Conservation (phyloP, 2,113 vertebrate genomes). For the Parus major region DNA sequence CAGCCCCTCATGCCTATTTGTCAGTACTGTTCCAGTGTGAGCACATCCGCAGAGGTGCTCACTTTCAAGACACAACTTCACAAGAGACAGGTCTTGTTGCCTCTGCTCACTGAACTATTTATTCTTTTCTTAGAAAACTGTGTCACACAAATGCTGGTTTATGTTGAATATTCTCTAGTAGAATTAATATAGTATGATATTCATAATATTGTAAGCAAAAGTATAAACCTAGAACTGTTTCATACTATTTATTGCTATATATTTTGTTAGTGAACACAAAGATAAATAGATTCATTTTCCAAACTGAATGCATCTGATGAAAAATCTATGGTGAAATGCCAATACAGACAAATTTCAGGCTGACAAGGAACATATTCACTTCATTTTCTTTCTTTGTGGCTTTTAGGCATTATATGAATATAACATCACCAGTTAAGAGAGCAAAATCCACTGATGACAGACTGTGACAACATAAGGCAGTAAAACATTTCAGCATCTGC, state of each 20-base stretch:
- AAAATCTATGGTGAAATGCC: constrained; percentile 26
- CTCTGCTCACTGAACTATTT: background rate
- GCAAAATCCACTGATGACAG: constrained; percentile 41
- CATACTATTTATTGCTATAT: background rate
- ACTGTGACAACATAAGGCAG: constrained; percentile 46
- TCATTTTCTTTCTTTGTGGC: constrained; percentile 8
- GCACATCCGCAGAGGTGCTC: background rate
- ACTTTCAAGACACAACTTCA: background rate
- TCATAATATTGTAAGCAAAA: background rate
- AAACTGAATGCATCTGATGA: background rate
- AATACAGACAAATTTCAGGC: constrained; percentile 16
- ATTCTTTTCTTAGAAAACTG: background rate
- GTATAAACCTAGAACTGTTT: background rate
- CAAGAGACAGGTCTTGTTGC: background rate
- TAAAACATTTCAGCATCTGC: constrained; percentile 35
- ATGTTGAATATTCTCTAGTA: background rate
- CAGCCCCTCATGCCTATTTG: background rate
- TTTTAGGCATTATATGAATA: constrained; percentile 25
- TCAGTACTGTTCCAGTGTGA: fast-evolving
- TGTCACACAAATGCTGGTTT: background rate
- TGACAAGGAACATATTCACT: constrained; percentile 55
- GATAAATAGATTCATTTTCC: background rate
- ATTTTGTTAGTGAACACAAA: background rate
- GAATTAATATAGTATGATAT: background rate
- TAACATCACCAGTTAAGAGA: constrained; percentile 27